Evolutionary conservation across 2,797 vertebrate species (phyloP), one percentile per base, ranked within the genome.

Genomic region (Etheostoma nigrum): DNA sequence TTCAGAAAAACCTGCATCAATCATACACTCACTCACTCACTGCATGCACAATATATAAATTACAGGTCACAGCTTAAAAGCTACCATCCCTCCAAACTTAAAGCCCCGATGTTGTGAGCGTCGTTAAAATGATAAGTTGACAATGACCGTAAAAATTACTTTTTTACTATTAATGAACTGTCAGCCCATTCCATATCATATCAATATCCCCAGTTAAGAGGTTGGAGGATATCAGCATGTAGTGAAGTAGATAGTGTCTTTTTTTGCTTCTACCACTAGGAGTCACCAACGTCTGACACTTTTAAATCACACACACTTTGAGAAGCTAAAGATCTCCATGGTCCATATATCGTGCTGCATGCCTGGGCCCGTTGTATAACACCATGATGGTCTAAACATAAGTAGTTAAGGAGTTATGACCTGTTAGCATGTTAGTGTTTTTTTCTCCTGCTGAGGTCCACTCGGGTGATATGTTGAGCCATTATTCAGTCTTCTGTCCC

Each of bases 391-490:
- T 54, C 4, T 51, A 42, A 55, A 48, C 13, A 49, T 52, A 23
- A 27, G 13, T 62, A 27, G 4, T 8, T 36, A 4, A 25, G 15
- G 40, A 60, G 40, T n/a, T 11, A 58, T 13, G 48, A 54, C 12
- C 49, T 48, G 42, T 54, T 9, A 6, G 19, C 13, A 21, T 42
- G 23, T 55, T 51, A 40, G 12, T 54, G 6, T 21, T 12, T 3
- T 42, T 72, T 54, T 44, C 5, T 15, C 27, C 13, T 59, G 19
- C 42, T 67, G 16, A 25, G 5, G 5, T 30, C n/a, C 30, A 52
- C 19, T 7, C 48, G 7, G 60, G 21, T 45, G 7, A 73, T 45
- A 45, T 40, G n/a, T 23, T 42, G 54, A 62, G 49, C 67, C 66
- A 72, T 19, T 16, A 49, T 16, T 60, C 48, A 2, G 47, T 23